Percentiles rank a stretch among this genome's conserved stretches.
Conservation (phyloP, 2,113 vertebrate species). For the Bos javanicus region DNA sequence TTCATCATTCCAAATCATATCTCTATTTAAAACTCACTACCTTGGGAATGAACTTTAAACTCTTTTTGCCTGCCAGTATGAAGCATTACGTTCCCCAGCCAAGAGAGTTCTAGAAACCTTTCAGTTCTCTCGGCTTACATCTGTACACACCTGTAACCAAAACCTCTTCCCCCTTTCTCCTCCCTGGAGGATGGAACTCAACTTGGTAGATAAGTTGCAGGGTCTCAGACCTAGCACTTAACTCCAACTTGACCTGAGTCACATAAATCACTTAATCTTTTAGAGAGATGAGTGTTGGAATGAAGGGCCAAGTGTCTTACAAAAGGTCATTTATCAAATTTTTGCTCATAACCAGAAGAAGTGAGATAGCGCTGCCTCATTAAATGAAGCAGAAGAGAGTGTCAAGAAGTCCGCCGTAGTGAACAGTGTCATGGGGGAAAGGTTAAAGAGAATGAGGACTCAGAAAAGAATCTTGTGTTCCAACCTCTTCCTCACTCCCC, state of each 20-base stretch:
- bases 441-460: neutral
- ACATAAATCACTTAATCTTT: slow-evolving; percentile 48
- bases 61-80: slow-evolving; percentile 44
- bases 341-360: slow-evolving; percentile 32
- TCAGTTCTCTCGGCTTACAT: slow-evolving; percentile 30
- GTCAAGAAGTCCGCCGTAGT: neutral
- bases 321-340: neutral
- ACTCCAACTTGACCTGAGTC: slow-evolving; percentile 11
- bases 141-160: slow-evolving; percentile 46
- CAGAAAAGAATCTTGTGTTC: neutral
- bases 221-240: slow-evolving; percentile 6
- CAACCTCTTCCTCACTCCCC: neutral
- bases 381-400: slow-evolving; percentile 18
- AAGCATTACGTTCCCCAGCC: slow-evolving; percentile 9
- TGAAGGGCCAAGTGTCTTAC: slow-evolving; percentile 12
- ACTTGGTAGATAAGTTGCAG: neutral
- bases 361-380: neutral
- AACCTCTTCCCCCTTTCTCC: neutral
- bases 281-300: slow-evolving; percentile 37
- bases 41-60: slow-evolving; percentile 55
- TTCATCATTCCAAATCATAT: slow-evolving; percentile 35
- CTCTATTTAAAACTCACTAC: slow-evolving; percentile 66
- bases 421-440: neutral
- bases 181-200: neutral
- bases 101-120: slow-evolving; percentile 30